Conservation (phyloP, 2,113 vertebrate genomes). For the Speoplatyrhinus poulsoni region DNA sequence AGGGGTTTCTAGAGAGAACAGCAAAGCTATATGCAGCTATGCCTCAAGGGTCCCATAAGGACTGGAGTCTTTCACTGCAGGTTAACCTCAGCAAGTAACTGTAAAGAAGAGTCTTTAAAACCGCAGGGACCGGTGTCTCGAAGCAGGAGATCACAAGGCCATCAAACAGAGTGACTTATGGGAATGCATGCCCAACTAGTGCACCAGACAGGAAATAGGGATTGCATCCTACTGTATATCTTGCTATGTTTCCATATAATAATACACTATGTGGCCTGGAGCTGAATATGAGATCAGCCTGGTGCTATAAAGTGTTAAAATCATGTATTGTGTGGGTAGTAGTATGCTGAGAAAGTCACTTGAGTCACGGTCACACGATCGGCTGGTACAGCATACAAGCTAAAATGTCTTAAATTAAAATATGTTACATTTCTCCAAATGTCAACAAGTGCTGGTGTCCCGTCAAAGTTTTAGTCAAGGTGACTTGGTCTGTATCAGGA, state of each 20-base stretch:
- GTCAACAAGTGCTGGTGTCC: conserved; percentile 5
- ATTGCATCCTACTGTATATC: too few relatives aligned
- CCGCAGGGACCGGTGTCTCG: conserved; percentile 27
- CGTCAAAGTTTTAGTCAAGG: conserved; percentile 27
- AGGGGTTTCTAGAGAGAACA: conserved; percentile 20
- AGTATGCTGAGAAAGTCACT: too few relatives aligned
- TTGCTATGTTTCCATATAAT: too few relatives aligned
- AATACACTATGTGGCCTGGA: too few relatives aligned
- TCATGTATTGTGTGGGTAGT: neutral
- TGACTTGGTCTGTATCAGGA: conserved; percentile 28
- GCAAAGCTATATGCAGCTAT: conserved; percentile 51
- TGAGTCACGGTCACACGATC: neutral
- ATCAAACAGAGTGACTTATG: conserved; percentile 15
- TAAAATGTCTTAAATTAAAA: conserved; percentile 22
- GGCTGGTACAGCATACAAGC: neutral
- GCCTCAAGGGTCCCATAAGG: conserved; percentile 29
- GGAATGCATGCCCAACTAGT: neutral
- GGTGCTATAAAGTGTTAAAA: too few relatives aligned
- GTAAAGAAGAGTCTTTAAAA: conserved; percentile 30
- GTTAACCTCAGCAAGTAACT: conserved; percentile 61
- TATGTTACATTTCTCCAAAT: conserved; percentile 18
- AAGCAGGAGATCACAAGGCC: conserved; percentile 3
- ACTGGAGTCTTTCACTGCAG: conserved; percentile 52
- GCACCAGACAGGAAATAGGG: neutral
- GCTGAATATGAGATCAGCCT: too few relatives aligned